Base-by-base conservation (phyloP, 2,888 invertebrate genomes). In the Latrodectus elegans region DNA sequence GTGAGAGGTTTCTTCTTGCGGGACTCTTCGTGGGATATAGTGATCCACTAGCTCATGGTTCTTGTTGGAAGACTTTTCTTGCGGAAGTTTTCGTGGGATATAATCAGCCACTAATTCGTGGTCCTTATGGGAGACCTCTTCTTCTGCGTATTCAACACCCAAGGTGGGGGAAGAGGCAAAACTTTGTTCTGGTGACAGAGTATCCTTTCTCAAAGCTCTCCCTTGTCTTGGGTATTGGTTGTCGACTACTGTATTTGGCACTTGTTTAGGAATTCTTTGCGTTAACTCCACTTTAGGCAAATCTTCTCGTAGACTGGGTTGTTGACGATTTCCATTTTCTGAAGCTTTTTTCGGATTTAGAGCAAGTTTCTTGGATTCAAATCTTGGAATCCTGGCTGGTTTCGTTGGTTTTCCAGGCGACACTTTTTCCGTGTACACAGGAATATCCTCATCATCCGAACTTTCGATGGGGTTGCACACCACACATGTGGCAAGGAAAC, bases 391-490 rank as follows among this genome's bases (percentile, higher is more conserved):
- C 22, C 82, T 67, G 4, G 64, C 73, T 52, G 80, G 65, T 51
- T 72, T 17, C 6, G 86, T 86, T 52, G 81, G 86, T 67, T 86
- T 86, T 0, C 55, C 70, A 38, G 75, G 71, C 0, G 70, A 15
- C 17, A 86, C 86, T 76, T 86, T 86, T 52, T 86, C 86, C n/a
- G 86, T 86, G 67, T 86, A 86, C 0, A 86, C 86, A 9, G 86
- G 86, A 67, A 86, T 60, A n/a, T 86, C 86, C 4, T 86, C 86
- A 3, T 85, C 80, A 49, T 75, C 85, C 8, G 65, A 71, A 10
- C 64, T 15, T 12, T 15, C 76, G 15, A 86, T 51, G 8, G 86
- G 86, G 65, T 55, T 77, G 65, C 71, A 51, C 17, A 86, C 76
- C 72, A 81, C 75, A n/a, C 26, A 53, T n/a, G 86, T 67, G 53